Base-by-base conservation (phyloP, 2,888 invertebrate genomes). In the Cryptocheilus praepositus region DNA sequence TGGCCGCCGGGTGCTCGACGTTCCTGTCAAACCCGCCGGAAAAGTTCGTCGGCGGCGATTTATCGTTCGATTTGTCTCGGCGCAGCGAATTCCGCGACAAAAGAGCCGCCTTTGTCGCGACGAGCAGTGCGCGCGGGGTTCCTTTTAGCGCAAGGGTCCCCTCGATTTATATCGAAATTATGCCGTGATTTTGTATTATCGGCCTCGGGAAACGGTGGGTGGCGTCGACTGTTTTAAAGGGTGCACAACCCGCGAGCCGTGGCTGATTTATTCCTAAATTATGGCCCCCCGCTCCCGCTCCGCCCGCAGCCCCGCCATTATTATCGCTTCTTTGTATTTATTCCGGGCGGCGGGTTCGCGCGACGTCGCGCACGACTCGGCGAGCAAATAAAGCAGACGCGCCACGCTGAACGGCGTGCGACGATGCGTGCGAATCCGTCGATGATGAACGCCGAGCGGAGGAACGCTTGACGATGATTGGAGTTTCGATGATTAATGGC, bases 401-500 rank as follows among this genome's bases (percentile, higher is more conserved):
- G 11, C 15, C 25, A 44, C 36, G 52, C 51, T n/a, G 36, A 11
- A 36, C 36, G 25, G 36, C 11, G 36, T 36, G 36, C 36, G 7
- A 1, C 36, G 36, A 36, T 36, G 36, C 36, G 8, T 36, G 36
- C 36, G 36, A 36, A 1, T 7, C 36, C 36, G 8, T 1, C 36
- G 36, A 8, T 11, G 36, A 36, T 36, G 36, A 36, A 44, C 62
- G 61, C 52, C 64, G 4, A 1, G 1, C 8, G 36, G 7, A 36
- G 36, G 36, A 36, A 36, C 36, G 36, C 36, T 36, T 36, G 36
- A 36, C 73, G 69, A 64, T 74, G 68, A 67, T 58, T 71, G 67
- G 64, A 73, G 73, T 71, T 69, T 67, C 46, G 61, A 63, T 74
- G 76, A 76, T 76, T 76, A 76, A 76, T 76, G 65, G 77, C 44